Conservation (phyloP, 2,888 invertebrate genomes). For the Limenitis camilla region DNA sequence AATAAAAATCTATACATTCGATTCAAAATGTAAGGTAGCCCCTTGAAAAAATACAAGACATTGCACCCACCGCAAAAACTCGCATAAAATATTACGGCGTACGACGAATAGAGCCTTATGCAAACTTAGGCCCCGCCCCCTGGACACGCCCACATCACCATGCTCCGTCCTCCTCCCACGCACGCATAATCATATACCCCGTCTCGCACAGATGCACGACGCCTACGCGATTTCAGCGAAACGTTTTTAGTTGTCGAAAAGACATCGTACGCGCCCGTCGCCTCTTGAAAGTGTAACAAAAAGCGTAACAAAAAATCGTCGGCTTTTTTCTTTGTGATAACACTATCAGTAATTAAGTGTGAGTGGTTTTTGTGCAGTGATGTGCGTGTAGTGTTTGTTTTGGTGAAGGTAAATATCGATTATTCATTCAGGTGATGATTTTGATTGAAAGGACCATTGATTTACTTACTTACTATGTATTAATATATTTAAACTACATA, state of each 20-base stretch:
- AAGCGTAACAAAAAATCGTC: constrained; percentile 36
- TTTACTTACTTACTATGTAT: too few species aligned
- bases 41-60: constrained; percentile 55
- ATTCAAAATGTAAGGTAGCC: constrained; percentile 13
- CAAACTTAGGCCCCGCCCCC: constrained; percentile 58
- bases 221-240: constrained; percentile 60
- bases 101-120: constrained; percentile 48
- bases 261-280: constrained; percentile 54
- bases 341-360: constrained; percentile 33
- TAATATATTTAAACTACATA: too few species aligned
- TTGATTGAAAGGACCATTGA: too few species aligned
- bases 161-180: constrained; percentile 37
- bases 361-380: constrained; percentile 37
- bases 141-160: constrained; percentile 49
- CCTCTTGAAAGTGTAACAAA: constrained; percentile 37
- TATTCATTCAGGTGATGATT: constrained; percentile 7
- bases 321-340: constrained; percentile 33
- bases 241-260: constrained; percentile 67
- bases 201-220: constrained; percentile 50
- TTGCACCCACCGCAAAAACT: constrained; percentile 60
- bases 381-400: constrained; percentile 40
- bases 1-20: constrained; percentile 22
- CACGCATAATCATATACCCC: constrained; percentile 27
- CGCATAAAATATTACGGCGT: constrained; percentile 50
- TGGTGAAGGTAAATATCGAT: constrained; percentile 40